These are phyloP conservation scores for Antechinus stuartii DNA, from an alignment of 2,113 vertebrate species.

Conservation along the genomic window DNA sequence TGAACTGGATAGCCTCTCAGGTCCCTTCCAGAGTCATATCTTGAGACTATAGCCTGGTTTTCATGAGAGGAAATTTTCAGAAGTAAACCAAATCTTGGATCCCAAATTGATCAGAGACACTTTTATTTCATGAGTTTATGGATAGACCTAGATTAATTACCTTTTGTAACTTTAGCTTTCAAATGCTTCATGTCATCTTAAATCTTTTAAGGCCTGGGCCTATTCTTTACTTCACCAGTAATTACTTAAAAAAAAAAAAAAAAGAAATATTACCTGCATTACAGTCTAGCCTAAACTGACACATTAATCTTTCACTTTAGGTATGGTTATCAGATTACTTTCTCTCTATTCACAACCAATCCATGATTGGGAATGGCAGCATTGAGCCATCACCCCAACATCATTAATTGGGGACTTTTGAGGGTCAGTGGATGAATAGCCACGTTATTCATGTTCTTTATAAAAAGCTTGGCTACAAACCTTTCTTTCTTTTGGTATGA, in stretches of 20 bases:
- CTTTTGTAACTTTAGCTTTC: slow-evolving; percentile 68
- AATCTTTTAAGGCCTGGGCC: slow-evolving; percentile 70
- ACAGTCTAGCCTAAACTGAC: slow-evolving; percentile 71
- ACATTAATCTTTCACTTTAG: slow-evolving; percentile 75
- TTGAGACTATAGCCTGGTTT: slow-evolving; percentile 15
- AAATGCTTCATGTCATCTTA: slow-evolving; percentile 81
- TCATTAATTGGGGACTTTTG: slow-evolving; percentile 5
- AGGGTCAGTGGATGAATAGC: slow-evolving; percentile 51
- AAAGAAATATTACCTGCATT: slow-evolving; percentile 74
- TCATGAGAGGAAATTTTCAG: slow-evolving; percentile 51
- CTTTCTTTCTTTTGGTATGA: neutral
- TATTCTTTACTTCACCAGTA: slow-evolving; percentile 76
- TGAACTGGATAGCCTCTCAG: neutral
- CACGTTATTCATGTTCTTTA: neutral
- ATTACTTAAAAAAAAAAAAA: slow-evolving; percentile 70
- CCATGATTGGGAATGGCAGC: neutral
- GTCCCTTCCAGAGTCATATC: neutral
- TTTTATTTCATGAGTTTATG: slow-evolving; percentile 62
- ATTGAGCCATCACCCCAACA: neutral
- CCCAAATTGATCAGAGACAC: slow-evolving; percentile 62
- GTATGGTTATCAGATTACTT: slow-evolving; percentile 38
- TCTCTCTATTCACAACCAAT: neutral
- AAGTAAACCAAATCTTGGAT: slow-evolving; percentile 62
- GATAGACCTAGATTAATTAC: slow-evolving; percentile 74
- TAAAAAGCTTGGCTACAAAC: neutral